Conservation (phyloP, 2,888 invertebrate genomes). For the Zhengitettix transpicula region DNA sequence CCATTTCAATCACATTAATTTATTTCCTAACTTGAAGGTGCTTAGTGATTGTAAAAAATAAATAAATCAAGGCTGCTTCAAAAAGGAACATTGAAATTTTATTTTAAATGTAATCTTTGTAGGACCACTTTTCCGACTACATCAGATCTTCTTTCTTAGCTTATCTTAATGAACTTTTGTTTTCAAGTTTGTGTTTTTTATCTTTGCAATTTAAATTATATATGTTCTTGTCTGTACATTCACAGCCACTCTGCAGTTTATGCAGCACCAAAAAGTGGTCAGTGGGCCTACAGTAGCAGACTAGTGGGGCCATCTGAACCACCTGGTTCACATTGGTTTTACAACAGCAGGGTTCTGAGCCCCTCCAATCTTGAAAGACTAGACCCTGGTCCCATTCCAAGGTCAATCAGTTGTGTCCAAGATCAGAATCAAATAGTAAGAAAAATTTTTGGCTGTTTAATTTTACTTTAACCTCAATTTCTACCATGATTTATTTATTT, state of each 20-base stretch:
- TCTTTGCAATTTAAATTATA: too few species aligned
- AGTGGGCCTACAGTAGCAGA: slow-evolving; percentile 32
- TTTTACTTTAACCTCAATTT: too few species aligned
- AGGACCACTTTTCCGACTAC: too few species aligned
- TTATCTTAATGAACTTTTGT: too few species aligned
- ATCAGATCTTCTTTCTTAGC: too few species aligned
- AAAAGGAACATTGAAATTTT: too few species aligned
- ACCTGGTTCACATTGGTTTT: slow-evolving; percentile 18
- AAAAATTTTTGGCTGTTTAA: neutral
- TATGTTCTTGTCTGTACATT: too few species aligned
- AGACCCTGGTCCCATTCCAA: slow-evolving; percentile 9
- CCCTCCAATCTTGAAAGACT: slow-evolving; percentile 15
- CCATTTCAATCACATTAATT: slow-evolving; percentile 8
- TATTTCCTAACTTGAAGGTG: slow-evolving; percentile 13
- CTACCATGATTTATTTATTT: neutral
- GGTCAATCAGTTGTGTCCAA: slow-evolving; percentile 7
- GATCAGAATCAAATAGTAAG: neutral
- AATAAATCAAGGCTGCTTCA: too few species aligned
- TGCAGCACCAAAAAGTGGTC: slow-evolving; percentile 30
- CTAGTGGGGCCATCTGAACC: slow-evolving; percentile 18
- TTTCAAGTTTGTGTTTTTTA: too few species aligned
- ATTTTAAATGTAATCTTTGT: too few species aligned
- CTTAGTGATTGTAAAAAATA: too few species aligned
- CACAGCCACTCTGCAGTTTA: slow-evolving; percentile 30
- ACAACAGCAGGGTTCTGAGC: slow-evolving; percentile 18